Evolutionary conservation across 2,113 vertebrate genomes (phyloP), one percentile per base, ranked within the genome.

Genomic region (Coptodon bakossiorum): DNA sequence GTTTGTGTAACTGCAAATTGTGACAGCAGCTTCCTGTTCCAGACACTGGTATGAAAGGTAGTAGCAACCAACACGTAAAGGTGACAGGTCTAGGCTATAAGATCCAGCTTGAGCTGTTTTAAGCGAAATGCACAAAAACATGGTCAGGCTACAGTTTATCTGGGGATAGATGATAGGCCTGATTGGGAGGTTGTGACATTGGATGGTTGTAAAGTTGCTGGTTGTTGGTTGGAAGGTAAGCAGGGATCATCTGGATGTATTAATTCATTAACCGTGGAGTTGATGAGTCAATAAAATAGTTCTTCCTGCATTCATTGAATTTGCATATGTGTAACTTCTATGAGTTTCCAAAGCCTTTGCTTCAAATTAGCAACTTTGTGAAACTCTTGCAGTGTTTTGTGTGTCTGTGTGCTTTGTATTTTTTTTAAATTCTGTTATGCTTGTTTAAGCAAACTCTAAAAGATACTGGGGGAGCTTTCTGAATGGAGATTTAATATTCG

Each of bases 401-500:
- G 38, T n/a, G 61, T 36, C 10, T 66, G 31, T 66, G 31, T 63
- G 9, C 17, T 31, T 10, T 43, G 5, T 16, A 22, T 66, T 14
- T 14, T 34, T 8, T 34, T 1, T 1, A 5, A 4, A 19, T 54
- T 40, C 17, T 43, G 43, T 84, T 73, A 36, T 80, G 68, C 48
- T 82, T 85, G 56, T 89, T 83, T 40, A 50, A 66, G 84, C 52
- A 94, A 88, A 84, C 63, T 56, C 53, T n/a, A 31, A 57, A 73
- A 82, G 68, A 89, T 87, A 50, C 86, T 68, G 61, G 36, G 14
- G n/a, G n/a, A 52, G 87, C 81, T 79, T 53, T 34, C 73, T 86
- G 71, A 89, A n/a, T 57, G 31, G 19, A 86, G 57, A 63, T 6
- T 66, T 17, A 61, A 86, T 82, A 53, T 88, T 85, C 22, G 50